Evolutionary conservation across 2,113 vertebrate species (phyloP), one percentile per base, ranked within the genome.

Genomic region (Brachirus orientalis): DNA sequence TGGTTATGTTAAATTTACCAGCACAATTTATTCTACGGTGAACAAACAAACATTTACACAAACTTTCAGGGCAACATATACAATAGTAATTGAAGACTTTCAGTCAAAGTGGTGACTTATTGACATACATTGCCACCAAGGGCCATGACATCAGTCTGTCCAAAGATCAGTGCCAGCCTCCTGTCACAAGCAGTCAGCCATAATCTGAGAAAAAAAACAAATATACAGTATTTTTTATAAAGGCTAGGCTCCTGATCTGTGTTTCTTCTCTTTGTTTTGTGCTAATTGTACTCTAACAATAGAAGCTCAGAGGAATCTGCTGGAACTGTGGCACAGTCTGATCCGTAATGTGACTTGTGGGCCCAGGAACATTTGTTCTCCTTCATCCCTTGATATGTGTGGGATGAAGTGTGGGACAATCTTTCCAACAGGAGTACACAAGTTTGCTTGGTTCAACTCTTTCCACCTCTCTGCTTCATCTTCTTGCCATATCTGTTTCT

Each of bases 311-410:
- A 73, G 69, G 75, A 72, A 68, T 77, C 55, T 53, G 46, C 62
- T 14, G 50, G 70, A 77, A 67, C 56, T 18, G 66, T 68, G 81
- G 75, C 80, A 68, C 18, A 20, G 75, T 76, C 71, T 65, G 64
- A 67, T 88, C 73, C 69, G 61, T 84, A 68, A 48, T 71, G 76
- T 72, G 85, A 85, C 86, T 77, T 74, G 69, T 75, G 79, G 80
- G 82, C 88, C 78, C 41, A 10, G 52, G 66, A 88, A 88, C 86
- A 87, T 87, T 90, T 84, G 86, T 84, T 83, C 74, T 84, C 66
- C 64, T 81, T 85, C 72, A 79, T 85, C 80, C 76, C 74, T 77
- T 56, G 69, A 70, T 85, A 70, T 68, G 86, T 80, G 86, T 86
- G 81, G 85, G 88, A 85, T 76, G 77, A 81, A 37, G 69, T n/a